Evolutionary conservation across 2,888 invertebrate species (phyloP).

Genomic region (Tyria jacobaeae): DNA sequence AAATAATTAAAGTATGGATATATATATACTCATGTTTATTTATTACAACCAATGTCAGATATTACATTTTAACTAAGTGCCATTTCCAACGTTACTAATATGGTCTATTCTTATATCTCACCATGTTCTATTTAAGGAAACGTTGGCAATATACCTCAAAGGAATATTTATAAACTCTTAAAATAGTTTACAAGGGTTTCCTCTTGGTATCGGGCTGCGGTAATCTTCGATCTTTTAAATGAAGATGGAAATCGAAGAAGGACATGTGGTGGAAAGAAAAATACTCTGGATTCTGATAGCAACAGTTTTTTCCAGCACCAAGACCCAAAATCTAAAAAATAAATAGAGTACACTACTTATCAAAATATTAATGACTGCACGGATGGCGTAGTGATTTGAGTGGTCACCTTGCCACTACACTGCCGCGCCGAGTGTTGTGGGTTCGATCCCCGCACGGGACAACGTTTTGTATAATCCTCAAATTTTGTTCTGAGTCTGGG

Average conservation of each 20-base stretch:
- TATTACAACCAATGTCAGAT: slow-evolving; percentile 1
- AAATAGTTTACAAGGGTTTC: slow-evolving; percentile 46
- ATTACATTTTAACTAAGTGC: neutral
- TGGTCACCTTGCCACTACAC: too few species aligned
- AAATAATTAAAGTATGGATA: too few species aligned
- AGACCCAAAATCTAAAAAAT: slow-evolving; percentile 54
- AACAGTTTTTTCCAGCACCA: slow-evolving; percentile 58
- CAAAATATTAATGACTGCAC: too few species aligned
- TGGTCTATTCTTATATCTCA: slow-evolving; percentile 2
- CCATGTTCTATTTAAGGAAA: neutral
- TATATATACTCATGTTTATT: neutral
- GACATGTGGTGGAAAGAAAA: slow-evolving; percentile 75
- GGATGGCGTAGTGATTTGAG: too few species aligned
- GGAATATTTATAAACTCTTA: neutral
- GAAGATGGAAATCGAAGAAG: slow-evolving; percentile 68
- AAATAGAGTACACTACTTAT: too few species aligned
- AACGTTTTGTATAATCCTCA: too few species aligned
- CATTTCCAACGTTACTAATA: neutral
- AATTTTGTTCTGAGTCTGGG: too few species aligned
- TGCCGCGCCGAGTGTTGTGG: too few species aligned
- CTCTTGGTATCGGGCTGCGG: slow-evolving; percentile 55
- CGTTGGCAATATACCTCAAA: neutral
- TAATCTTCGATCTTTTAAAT: slow-evolving; percentile 54
- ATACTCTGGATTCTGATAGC: slow-evolving; percentile 74
- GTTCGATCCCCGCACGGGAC: too few species aligned